phyloP scores from a whole-genome alignment of 1,140 invertebrate genomes.

The Babylonia areolata region DNA sequence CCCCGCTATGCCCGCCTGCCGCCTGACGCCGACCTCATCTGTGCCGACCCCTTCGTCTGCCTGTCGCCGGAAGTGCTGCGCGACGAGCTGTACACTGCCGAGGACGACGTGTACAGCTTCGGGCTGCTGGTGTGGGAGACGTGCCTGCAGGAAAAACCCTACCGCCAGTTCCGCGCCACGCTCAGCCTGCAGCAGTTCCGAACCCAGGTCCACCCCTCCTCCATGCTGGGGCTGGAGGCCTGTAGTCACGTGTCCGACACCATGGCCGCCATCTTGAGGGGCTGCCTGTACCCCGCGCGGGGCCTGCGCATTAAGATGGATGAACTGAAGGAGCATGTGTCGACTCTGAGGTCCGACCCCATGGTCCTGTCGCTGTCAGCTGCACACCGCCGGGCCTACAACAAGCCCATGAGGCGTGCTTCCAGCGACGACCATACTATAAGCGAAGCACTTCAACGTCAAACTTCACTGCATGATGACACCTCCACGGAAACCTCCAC shows the following conservation, averaged over 20 bases:
- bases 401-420: background rate
- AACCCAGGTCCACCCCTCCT: conserved; percentile 40
- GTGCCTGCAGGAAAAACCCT: conserved; percentile 39
- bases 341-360: conserved; percentile 13
- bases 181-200: conserved; percentile 49
- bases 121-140: conserved; percentile 56
- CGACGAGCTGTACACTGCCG: conserved; percentile 48
- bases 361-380: background rate
- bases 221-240: conserved; percentile 46
- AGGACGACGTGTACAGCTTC: conserved; percentile 61
- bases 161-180: conserved; percentile 41
- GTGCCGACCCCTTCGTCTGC: conserved; percentile 49
- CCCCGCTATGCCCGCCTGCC: conserved; percentile 51
- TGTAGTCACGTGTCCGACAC: conserved; percentile 13
- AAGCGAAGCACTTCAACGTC: background rate
- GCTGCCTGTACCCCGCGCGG: conserved; percentile 34
- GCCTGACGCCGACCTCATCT: conserved; percentile 17
- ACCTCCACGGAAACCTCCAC: no score
- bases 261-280: conserved; percentile 31
- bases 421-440: background rate
- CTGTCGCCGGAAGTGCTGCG: conserved; percentile 59
- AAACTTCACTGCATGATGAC: background rate
- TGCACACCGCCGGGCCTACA: background rate
- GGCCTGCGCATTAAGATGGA: conserved; percentile 23
- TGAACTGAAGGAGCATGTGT: background rate